Evolutionary conservation across 2,113 vertebrate species (phyloP), one percentile per base, ranked within the genome.

Genomic region (Aegotheles bennettii): DNA sequence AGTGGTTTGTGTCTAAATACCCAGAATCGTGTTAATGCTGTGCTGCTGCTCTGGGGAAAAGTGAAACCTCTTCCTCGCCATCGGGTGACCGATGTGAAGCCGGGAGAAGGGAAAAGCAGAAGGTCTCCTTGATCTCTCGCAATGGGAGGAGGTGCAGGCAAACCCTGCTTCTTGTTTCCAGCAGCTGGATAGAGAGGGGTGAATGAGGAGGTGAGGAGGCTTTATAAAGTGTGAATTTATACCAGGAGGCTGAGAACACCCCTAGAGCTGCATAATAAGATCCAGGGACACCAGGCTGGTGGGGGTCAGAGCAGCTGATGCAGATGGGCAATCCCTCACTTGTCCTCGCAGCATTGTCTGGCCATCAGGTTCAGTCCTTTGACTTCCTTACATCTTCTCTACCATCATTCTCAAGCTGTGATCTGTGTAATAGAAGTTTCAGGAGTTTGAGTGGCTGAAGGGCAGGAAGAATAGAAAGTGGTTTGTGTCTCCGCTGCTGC

Each of bases 1-100:
- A n/a, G n/a, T n/a, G n/a, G n/a, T n/a, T n/a, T n/a, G n/a, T 97
- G 96, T 95, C 93, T 92, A 93, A 94, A 79, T 77, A 94, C 60
- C 56, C 31, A 54, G 85, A 78, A 43, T 71, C 57, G 28, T 84
- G 71, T 94, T 63, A 56, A 56, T 76, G 63, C 84, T 95, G 82
- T 96, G 90, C 88, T 90, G 90, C 90, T 96, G 91, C 95, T 94
- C 70, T 31, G 73, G 71, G 64, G 75, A 68, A 53, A 90, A 93
- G 84, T 67, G 59, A 25, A 90, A 85, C 26, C 21, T 80, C 64
- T 79, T 90, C 7, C 28, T 78, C 47, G n/a, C n/a, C n/a, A n/a
- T 35, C 7, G 18, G 71, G 68, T 45, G 51, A 77, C 26, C 0
- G 4, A 50, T 47, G 68, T 51, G 87, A 84, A 57, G 48, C 68